phyloP scores from a whole-genome alignment of 2,113 vertebrate species.

The Proterorhinus semilunaris region DNA sequence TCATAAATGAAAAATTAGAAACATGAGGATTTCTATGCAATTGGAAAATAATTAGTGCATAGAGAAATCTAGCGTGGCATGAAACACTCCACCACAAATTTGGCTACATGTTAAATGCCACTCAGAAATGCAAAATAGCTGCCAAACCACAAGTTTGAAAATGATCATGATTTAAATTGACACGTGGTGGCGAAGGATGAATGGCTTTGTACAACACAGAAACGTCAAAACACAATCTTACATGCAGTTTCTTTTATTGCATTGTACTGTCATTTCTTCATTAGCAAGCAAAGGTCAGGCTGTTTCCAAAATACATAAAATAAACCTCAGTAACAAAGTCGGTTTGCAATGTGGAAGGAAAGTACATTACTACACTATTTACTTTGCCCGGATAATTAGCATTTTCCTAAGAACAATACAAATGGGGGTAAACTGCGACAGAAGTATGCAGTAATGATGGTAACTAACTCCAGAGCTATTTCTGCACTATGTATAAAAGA shows the following conservation, averaged over 20 bases:
- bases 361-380: not conserved
- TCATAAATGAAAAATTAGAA: not conserved
- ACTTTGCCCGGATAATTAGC: not conserved
- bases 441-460: slow-evolving; percentile 2
- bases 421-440: not conserved
- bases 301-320: slow-evolving; percentile 1
- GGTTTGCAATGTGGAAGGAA: not conserved
- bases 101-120: slow-evolving; percentile 3
- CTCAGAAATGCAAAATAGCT: slow-evolving; percentile 1
- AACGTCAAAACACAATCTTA: slow-evolving; percentile 1
- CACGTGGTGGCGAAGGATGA: slow-evolving; percentile 3
- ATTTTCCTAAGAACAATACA: not conserved
- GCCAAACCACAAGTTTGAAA: slow-evolving; percentile 7
- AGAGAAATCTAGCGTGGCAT: slow-evolving; percentile 1
- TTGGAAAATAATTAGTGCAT: not conserved
- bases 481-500: not conserved
- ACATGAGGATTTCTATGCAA: not conserved
- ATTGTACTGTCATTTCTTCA: slow-evolving; percentile 3
- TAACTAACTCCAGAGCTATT: not conserved
- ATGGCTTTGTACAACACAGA: slow-evolving; percentile 3
- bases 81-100: slow-evolving; percentile 2
- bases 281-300: not conserved
- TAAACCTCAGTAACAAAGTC: not conserved
- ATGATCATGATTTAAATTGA: not conserved
- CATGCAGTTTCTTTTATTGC: not conserved